Base-by-base conservation (phyloP, 1,140 invertebrate species). In the Linepithema humile region DNA sequence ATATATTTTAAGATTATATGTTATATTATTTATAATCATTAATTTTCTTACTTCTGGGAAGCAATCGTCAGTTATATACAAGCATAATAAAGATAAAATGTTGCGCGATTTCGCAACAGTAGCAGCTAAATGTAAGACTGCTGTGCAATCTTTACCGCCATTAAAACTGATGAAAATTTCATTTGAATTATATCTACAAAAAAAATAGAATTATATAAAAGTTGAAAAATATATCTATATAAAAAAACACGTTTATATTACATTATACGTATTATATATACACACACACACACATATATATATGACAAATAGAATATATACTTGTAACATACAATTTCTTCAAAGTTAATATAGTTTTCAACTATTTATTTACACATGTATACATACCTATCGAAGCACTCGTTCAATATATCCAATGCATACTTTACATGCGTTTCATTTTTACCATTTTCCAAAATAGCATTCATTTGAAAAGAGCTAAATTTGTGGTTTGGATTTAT, bases 141-240 rank as follows among this genome's bases (percentile, higher is more conserved):
- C 98, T 2, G 98, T 99, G 92, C 99, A 99, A 94, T 99, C 99
- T 95, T 99, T 99, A 7, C 99, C 99, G 35, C 99, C 99, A 94
- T 99, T 99, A 91, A 99, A 99, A 74, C 97, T 97, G 43, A 99
- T 91, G 91, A 98, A 98, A 59, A 98, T 92, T 93, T 98, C 96
- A 84, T 97, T 95, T 26, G 96, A 83, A 48, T 95, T 93, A 90
- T 96, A 98, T 45, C 94, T 95, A 50, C 65, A 85, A 87, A 87
- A 84, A 48, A 67, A 26, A 65, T 40, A 59, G 29, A 40, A 10
- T 23, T 9, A 32, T 26, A 72, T 57, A 10, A 60, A 35, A 38
- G 32, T 77, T 62, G 7, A 4, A 78, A 1, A 9, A n/a, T 26
- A 38, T 35, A 45, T 17, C 53, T 64, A 26, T 50, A 50, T 53